Conservation (phyloP, 2,797 vertebrate genomes). For the Halcyon badia region DNA sequence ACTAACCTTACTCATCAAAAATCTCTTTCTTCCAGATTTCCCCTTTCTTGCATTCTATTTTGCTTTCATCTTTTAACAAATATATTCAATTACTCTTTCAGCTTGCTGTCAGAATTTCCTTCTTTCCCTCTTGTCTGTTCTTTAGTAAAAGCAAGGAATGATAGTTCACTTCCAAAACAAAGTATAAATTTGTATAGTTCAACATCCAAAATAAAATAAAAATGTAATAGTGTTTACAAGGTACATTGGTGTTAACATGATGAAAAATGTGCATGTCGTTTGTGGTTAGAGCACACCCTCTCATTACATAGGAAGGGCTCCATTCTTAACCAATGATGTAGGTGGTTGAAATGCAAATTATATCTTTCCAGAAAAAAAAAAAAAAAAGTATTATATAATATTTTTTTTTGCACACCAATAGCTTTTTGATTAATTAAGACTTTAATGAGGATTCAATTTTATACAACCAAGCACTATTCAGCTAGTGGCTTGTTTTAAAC, state of each 20-base stretch:
- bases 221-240: neutral
- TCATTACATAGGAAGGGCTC: neutral
- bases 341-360: neutral
- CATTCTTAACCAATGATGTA: neutral
- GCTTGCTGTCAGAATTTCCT: neutral
- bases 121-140: neutral
- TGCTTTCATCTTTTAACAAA: neutral
- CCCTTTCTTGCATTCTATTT: neutral
- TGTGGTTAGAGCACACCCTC: neutral
- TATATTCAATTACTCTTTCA: neutral
- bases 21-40: neutral
- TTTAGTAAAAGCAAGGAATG: neutral
- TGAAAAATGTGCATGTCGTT: neutral
- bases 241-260: neutral
- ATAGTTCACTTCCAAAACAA: neutral
- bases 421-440: neutral
- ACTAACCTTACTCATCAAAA: neutral
- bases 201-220: neutral
- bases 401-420: neutral
- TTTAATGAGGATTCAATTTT: constrained; percentile 6
- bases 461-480: neutral
- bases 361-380: neutral
- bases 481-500: neutral
- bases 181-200: neutral
- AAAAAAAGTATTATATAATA: neutral